Base-by-base conservation (phyloP, 2,113 vertebrate genomes). In the Smithornis capensis region DNA sequence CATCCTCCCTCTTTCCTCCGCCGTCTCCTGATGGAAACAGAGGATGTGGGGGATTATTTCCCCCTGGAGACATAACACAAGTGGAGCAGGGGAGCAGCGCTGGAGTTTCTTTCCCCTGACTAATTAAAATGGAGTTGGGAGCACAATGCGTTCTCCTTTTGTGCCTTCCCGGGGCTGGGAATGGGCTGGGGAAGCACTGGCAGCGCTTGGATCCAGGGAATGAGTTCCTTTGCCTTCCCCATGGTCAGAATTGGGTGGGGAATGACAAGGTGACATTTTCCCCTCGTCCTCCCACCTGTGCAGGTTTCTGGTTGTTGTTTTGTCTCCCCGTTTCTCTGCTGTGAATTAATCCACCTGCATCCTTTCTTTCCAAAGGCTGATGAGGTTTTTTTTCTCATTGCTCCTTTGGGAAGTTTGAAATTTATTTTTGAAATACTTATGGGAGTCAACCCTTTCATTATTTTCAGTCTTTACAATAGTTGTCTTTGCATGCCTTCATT, bases 71-170 rank as follows among this genome's bases (percentile, higher is more conserved):
- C 2, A 0, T 14, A 42, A 44, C 38, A 29, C 14, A 27, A 71
- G 18, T 14, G 78, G 60, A 92, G 9, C 35, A 9, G 62, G 55
- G 79, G 64, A 92, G 49, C 19, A 62, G 67, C 45, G 2, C 28
- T 29, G 92, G 65, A 60, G 65, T 75, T 91, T 73, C 31, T 82
- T 84, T 75, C 38, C 87, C 44, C 53, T 55, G 71, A 67, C 49
- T 89, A 42, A 87, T 79, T 68, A 52, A 92, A 84, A 68, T 42
- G 94, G 87, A 65, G 78, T 27, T 68, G 52, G 65, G 87, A 89
- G 33, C 73, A 74, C 69, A 40, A 93, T 73, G 28, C 53, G 17
- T 84, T 70, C 81, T 60, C 23, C 56, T 91, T 89, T 89, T 88
- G 63, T 94, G 73, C 81, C 84, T 84, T 45, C 10, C 29, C n/a